These are phyloP conservation scores for Serrognathus titanus DNA, from an alignment of 2,888 invertebrate genomes.

Conservation along the genomic window DNA sequence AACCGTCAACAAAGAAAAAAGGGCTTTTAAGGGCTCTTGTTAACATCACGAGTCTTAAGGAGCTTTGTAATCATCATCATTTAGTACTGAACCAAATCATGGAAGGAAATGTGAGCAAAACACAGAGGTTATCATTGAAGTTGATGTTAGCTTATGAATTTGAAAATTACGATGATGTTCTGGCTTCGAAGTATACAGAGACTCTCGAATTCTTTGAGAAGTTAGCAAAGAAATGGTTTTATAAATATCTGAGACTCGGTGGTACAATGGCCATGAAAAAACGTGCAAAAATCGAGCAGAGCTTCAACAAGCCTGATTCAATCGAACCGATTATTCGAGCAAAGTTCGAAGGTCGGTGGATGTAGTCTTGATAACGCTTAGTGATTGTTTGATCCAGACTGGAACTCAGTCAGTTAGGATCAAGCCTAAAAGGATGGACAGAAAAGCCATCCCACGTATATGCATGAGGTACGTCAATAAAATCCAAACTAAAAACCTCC, in stretches of 20 bases:
- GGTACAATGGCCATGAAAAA: conserved; percentile 98
- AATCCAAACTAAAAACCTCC: conserved; percentile 81
- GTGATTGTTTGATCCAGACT: conserved; percentile 99
- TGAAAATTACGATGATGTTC: conserved; percentile 87
- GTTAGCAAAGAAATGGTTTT: conserved; percentile 75
- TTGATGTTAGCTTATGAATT: conserved; percentile 87
- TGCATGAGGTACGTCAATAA: conserved; percentile 75
- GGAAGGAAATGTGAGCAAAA: conserved; percentile 67
- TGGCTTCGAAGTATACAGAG: conserved; percentile 99
- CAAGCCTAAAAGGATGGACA: conserved; percentile 99
- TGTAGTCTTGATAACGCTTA: conserved; percentile 93
- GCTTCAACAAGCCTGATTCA: conserved; percentile 86
- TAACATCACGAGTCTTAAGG: conserved; percentile 93
- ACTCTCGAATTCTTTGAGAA: conserved; percentile 95
- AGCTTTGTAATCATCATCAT: conserved; percentile 97
- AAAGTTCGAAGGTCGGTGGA: conserved; percentile 98
- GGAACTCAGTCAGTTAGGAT: conserved; percentile 99
- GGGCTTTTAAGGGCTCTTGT: conserved; percentile 74
- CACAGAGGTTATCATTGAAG: conserved; percentile 82
- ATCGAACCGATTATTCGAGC: conserved; percentile 95
- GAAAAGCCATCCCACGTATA: conserved; percentile 98
- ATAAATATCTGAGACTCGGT: conserved; percentile 90
- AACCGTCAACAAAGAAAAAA: conserved; percentile 45
- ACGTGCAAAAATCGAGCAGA: conserved; percentile 93
- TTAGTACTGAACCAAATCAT: conserved; percentile 87